These are phyloP conservation scores for Rosalia funebris DNA, from an alignment of 2,888 invertebrate genomes.

Conservation along the genomic window DNA sequence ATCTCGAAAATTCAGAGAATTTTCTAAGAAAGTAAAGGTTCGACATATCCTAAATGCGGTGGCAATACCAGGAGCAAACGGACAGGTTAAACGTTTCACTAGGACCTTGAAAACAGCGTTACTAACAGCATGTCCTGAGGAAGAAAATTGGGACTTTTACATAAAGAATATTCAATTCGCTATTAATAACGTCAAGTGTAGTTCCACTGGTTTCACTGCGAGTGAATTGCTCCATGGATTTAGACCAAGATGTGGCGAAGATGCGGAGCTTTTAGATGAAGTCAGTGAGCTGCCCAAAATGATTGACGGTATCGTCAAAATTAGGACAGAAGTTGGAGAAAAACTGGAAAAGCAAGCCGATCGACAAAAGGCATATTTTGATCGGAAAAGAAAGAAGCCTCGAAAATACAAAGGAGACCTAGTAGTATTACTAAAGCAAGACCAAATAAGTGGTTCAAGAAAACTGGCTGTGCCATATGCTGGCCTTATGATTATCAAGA, in stretches of 20 bases:
- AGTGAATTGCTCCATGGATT: slow-evolving; percentile 31
- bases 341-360: neutral
- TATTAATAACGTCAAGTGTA: slow-evolving; percentile 47
- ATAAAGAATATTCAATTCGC: slow-evolving; percentile 50
- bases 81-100: slow-evolving; percentile 53
- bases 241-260: slow-evolving; percentile 21
- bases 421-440: slow-evolving; percentile 26
- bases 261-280: slow-evolving; percentile 25
- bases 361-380: slow-evolving; percentile 20
- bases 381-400: slow-evolving; percentile 25
- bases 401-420: slow-evolving; percentile 27
- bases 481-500: slow-evolving; percentile 29
- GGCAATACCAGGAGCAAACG: slow-evolving; percentile 47
- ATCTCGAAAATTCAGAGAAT: slow-evolving; percentile 4
- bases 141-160: slow-evolving; percentile 54
- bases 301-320: slow-evolving; percentile 15
- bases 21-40: neutral
- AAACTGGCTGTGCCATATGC: slow-evolving; percentile 27
- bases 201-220: slow-evolving; percentile 18
- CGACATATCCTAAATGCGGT: slow-evolving; percentile 9
- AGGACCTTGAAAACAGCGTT: slow-evolving; percentile 44
- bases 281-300: slow-evolving; percentile 14
- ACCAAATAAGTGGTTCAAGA: slow-evolving; percentile 1
- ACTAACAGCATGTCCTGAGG: slow-evolving; percentile 40
- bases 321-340: slow-evolving; percentile 1